Evolutionary conservation across 1,140 invertebrate species (phyloP).

Genomic region (Megathymus violae): DNA sequence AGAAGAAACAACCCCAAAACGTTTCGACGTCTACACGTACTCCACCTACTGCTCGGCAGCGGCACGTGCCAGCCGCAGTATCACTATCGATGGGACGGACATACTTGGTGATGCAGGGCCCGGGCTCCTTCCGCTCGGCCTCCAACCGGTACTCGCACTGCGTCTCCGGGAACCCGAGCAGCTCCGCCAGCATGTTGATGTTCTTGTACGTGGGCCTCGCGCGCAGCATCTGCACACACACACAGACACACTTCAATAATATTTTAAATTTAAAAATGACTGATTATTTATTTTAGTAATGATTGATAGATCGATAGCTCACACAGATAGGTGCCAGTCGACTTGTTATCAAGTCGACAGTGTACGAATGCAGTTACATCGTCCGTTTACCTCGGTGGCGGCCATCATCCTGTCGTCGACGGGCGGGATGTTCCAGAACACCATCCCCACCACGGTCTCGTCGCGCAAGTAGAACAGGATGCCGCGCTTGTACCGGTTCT

Average conservation of each 20-base stretch:
- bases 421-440: constrained; percentile 72
- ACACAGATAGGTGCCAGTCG: too few relatives aligned
- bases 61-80: too few relatives aligned
- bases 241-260: neutral
- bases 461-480: constrained; percentile 71
- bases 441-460: constrained; percentile 66
- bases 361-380: too few relatives aligned
- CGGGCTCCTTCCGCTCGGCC: constrained; percentile 39
- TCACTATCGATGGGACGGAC: too few relatives aligned
- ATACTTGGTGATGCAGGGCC: constrained; percentile 61
- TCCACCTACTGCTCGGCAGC: too few relatives aligned
- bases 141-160: constrained; percentile 53
- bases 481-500: constrained; percentile 64
- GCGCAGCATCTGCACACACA: constrained; percentile 55
- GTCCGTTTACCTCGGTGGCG: constrained; percentile 60
- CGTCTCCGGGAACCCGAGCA: constrained; percentile 63
- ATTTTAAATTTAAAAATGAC: too few relatives aligned
- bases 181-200: constrained; percentile 60
- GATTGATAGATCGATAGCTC: too few relatives aligned
- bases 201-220: constrained; percentile 65
- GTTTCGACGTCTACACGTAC: too few relatives aligned
- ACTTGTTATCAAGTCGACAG: too few relatives aligned
- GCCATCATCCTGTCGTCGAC: constrained; percentile 60
- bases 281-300: too few relatives aligned
- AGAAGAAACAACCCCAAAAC: too few relatives aligned